Evolutionary conservation across 2,113 vertebrate species (phyloP).

Genomic region (Alexandromys fortis): DNA sequence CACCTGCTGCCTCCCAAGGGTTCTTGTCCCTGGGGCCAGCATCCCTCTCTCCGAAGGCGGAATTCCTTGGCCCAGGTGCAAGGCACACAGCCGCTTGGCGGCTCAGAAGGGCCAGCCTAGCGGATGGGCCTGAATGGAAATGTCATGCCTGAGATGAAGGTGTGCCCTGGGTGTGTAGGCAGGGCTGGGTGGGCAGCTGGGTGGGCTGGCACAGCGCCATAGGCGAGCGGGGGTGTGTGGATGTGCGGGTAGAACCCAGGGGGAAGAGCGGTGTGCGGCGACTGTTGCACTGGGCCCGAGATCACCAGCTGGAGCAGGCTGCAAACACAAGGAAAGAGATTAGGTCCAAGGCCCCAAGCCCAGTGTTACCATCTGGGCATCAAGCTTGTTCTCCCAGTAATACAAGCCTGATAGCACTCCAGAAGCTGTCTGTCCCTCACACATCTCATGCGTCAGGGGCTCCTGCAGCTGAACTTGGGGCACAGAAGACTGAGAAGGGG

Average conservation of each 20-base stretch:
- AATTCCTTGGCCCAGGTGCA: background rate
- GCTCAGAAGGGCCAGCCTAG: conserved; percentile 71
- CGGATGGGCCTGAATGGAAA: conserved; percentile 94
- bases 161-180: conserved; percentile 89
- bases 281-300: conserved; percentile 94
- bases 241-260: conserved; percentile 94
- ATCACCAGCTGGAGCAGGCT: conserved; percentile 98
- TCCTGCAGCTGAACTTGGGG: background rate
- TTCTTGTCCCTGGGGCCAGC: background rate
- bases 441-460: background rate
- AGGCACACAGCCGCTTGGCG: conserved; percentile 8
- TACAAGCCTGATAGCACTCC: background rate
- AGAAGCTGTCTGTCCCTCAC: background rate
- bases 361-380: background rate
- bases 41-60: background rate
- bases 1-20: fast-evolving
- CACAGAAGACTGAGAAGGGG: background rate
- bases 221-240: conserved; percentile 93
- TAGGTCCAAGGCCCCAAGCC: fast-evolving
- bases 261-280: conserved; percentile 85
- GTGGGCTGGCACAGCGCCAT: conserved; percentile 82
- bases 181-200: conserved; percentile 84
- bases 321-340: conserved; percentile 70
- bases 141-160: conserved; percentile 88
- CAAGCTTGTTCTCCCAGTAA: background rate